phyloP scores from a whole-genome alignment of 2,797 vertebrate species.

The Protosalanx chinensis region DNA sequence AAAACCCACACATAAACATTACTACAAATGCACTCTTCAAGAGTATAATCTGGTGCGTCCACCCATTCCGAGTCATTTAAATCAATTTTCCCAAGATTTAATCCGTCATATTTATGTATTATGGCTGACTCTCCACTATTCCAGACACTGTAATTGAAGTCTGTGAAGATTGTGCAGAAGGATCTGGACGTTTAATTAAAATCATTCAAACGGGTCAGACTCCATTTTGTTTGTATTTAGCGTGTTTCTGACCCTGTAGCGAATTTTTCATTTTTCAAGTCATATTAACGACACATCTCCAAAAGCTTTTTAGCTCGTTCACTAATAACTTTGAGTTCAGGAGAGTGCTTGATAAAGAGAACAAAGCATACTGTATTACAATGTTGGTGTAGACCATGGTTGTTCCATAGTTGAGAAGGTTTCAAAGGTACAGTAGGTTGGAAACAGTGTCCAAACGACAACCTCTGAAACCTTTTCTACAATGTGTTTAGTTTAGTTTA shows the following conservation, averaged over 20 bases:
- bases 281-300: neutral
- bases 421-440: neutral
- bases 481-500: slow-evolving; percentile 3
- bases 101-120: neutral
- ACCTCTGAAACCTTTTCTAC: neutral
- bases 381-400: too few relatives aligned
- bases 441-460: too few relatives aligned
- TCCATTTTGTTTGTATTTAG: neutral
- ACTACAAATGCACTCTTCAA: slow-evolving; percentile 75
- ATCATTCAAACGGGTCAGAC: neutral
- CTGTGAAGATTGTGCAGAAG: too few relatives aligned
- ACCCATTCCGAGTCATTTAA: neutral
- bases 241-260: neutral
- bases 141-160: neutral
- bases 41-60: slow-evolving; percentile 61
- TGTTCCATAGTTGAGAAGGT: too few relatives aligned
- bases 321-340: neutral
- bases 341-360: neutral
- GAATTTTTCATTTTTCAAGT: neutral
- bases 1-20: slow-evolving; percentile 67
- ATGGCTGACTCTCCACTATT: neutral
- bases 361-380: slow-evolving; percentile 20
- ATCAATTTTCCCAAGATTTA: neutral
- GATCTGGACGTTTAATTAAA: too few relatives aligned
- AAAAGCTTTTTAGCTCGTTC: neutral